phyloP scores from a whole-genome alignment of 92 coral and sea anemone species.

The Parazoanthus darwini region DNA sequence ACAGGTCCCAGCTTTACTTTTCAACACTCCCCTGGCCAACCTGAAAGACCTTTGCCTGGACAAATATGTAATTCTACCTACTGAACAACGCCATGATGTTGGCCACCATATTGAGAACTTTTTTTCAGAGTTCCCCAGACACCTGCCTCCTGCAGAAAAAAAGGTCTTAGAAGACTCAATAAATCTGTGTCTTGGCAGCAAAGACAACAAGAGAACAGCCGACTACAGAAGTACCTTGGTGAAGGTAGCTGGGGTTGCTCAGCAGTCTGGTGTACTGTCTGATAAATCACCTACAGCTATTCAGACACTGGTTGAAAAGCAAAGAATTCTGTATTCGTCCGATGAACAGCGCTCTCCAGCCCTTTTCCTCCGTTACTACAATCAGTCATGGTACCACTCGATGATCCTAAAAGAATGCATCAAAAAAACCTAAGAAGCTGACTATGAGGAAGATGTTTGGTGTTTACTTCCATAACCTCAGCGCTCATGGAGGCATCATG shows the following conservation, averaged over 20 bases:
- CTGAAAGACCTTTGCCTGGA: slow-evolving; percentile 43
- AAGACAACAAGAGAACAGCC: slow-evolving; percentile 58
- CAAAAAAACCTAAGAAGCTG: slow-evolving; percentile 46
- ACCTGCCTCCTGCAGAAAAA: slow-evolving; percentile 23
- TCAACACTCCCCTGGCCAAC: slow-evolving; percentile 43
- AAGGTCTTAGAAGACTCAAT: slow-evolving; percentile 21
- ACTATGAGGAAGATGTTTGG: slow-evolving; percentile 56
- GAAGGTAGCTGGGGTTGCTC: slow-evolving; percentile 46
- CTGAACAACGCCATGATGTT: slow-evolving; percentile 44
- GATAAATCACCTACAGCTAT: slow-evolving; percentile 35
- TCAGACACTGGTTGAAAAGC: slow-evolving; percentile 56
- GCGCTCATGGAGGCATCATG: slow-evolving; percentile 60
- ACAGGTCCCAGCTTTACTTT: slow-evolving; percentile 48
- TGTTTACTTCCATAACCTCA: slow-evolving; percentile 53
- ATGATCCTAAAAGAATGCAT: slow-evolving; percentile 46
- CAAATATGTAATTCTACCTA: slow-evolving; percentile 52
- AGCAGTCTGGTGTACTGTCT: slow-evolving; percentile 41
- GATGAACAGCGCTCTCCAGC: slow-evolving; percentile 47
- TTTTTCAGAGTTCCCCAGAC: slow-evolving; percentile 50
- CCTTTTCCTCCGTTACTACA: slow-evolving; percentile 58
- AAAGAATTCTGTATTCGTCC: slow-evolving; percentile 45
- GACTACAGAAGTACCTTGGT: slow-evolving; percentile 49
- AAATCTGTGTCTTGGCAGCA: slow-evolving; percentile 30
- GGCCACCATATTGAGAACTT: slow-evolving; percentile 60
- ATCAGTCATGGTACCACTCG: slow-evolving; percentile 59